A percentile compares a stretch with the other conserved stretches of the same genome.
Conservation (phyloP, 2,888 invertebrate genomes). For the Ophioninae sp. region DNA sequence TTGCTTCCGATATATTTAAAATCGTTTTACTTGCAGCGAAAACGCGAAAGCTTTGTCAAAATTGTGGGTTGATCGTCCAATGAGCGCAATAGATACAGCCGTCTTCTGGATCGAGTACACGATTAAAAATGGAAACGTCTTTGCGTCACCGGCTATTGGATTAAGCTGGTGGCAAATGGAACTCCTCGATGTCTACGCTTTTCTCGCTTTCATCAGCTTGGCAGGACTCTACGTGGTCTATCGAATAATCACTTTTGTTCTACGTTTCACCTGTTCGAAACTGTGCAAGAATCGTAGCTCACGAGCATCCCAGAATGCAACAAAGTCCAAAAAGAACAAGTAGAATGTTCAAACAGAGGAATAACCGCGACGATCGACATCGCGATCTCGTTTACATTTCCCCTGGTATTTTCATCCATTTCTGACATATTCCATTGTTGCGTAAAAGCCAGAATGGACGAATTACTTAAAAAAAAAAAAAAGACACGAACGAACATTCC, state of each 20-base stretch:
- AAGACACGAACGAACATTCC: background rate
- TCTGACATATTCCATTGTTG: no score
- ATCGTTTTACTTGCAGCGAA: constrained; percentile 57
- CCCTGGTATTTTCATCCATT: no score
- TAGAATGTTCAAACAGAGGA: background rate
- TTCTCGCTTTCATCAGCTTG: constrained; percentile 47
- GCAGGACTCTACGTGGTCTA: constrained; percentile 48
- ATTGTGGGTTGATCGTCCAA: constrained; percentile 68
- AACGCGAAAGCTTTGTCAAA: constrained; percentile 64
- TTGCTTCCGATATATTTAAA: background rate
- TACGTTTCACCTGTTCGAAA: constrained; percentile 25
- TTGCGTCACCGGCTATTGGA: constrained; percentile 71
- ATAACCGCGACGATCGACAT: no score
- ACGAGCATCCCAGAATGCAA: constrained; percentile 1
- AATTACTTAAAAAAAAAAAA: background rate
- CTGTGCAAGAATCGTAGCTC: background rate
- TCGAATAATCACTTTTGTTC: constrained; percentile 23
- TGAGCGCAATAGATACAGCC: constrained; percentile 65
- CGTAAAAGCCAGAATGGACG: background rate
- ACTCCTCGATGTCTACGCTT: constrained; percentile 72
- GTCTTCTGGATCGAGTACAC: constrained; percentile 71
- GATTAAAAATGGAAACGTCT: constrained; percentile 65
- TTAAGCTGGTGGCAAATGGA: constrained; percentile 72
- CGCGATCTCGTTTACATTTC: no score
- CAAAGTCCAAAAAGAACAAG: constrained; percentile 53